phyloP scores from a whole-genome alignment of 1,140 invertebrate species.

The Drosophila kurseongensis region DNA sequence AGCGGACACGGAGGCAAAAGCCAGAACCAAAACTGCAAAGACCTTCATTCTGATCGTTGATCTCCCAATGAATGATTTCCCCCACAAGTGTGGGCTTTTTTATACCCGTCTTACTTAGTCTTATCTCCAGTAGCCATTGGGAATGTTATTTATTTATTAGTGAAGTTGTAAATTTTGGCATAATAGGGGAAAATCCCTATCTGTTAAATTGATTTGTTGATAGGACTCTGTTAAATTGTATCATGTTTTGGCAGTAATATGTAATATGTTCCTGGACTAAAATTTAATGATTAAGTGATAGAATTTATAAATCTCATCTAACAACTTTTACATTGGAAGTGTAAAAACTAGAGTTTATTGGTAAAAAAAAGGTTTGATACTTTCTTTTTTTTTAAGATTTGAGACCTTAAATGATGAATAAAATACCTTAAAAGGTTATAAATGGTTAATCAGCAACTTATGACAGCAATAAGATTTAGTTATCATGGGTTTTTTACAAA shows the following conservation, averaged over 20 bases:
- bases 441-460: too few relatives aligned
- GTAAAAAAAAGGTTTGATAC: too few relatives aligned
- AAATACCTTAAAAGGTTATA: too few relatives aligned
- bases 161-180: constrained; percentile 1
- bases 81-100: constrained; percentile 18
- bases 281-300: too few relatives aligned
- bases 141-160: background rate
- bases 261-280: too few relatives aligned
- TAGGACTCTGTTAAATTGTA: background rate
- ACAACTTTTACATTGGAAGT: too few relatives aligned
- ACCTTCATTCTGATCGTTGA: constrained; percentile 64
- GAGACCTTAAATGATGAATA: too few relatives aligned
- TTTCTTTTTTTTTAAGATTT: too few relatives aligned
- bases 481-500: background rate
- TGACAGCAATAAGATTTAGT: background rate
- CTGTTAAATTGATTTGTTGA: background rate
- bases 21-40: constrained; percentile 60
- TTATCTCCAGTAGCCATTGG: background rate
- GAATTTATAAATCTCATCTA: too few relatives aligned
- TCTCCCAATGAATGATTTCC: constrained; percentile 41
- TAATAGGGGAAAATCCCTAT: constrained; percentile 20
- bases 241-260: too few relatives aligned
- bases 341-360: too few relatives aligned
- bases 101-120: constrained; percentile 1
- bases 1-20: constrained; percentile 64